These are phyloP conservation scores for Herminia tarsipennalis DNA, from an alignment of 2,888 invertebrate species.

Conservation along the genomic window DNA sequence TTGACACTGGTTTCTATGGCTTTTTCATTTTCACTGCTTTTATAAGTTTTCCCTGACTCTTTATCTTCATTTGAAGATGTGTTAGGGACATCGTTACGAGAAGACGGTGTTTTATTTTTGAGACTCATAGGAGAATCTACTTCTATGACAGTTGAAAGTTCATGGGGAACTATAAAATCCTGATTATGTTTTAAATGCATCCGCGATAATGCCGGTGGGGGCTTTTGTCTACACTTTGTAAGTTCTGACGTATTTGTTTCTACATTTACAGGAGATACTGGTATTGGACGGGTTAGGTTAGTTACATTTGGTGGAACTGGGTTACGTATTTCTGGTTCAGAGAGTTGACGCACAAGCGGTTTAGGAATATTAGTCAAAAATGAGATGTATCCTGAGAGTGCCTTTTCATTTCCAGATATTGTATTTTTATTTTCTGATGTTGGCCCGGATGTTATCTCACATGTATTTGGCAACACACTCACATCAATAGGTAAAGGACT, in stretches of 20 bases:
- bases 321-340: conserved; percentile 12
- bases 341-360: conserved; percentile 49
- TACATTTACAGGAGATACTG: neutral
- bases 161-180: conserved; percentile 80
- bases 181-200: conserved; percentile 66
- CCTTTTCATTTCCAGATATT: conserved; percentile 21
- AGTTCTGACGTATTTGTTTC: conserved; percentile 23
- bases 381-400: conserved; percentile 49
- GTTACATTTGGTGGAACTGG: neutral
- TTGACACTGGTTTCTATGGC: conserved; percentile 35
- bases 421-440: conserved; percentile 21
- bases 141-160: conserved; percentile 89
- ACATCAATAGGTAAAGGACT: conserved; percentile 23
- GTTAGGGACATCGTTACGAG: conserved; percentile 47
- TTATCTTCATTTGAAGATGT: conserved; percentile 28
- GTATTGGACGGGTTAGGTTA: neutral
- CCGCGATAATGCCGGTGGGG: conserved; percentile 76
- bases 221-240: conserved; percentile 60
- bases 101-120: conserved; percentile 65
- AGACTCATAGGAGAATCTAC: conserved; percentile 88
- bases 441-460: conserved; percentile 28
- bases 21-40: conserved; percentile 14
- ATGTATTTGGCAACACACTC: conserved; percentile 26
- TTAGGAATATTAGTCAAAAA: conserved; percentile 69
- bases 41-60: conserved; percentile 18